phyloP scores from a whole-genome alignment of 2,888 invertebrate species.

The Muschampia plurimacula region DNA sequence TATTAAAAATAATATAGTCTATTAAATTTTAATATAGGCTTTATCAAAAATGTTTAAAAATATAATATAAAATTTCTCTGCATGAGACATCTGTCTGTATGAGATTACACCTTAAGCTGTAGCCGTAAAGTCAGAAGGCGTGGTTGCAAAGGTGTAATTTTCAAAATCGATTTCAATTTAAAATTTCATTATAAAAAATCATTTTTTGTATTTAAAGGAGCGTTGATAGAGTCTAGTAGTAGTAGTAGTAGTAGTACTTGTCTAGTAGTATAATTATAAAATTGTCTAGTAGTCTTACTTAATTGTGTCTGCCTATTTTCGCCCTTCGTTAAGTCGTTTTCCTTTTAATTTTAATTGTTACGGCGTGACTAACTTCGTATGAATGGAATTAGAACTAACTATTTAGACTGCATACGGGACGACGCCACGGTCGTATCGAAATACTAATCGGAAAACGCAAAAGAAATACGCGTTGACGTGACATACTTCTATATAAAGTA shows the following conservation, averaged over 20 bases:
- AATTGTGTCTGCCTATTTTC: not conserved
- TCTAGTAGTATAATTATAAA: too few relatives aligned
- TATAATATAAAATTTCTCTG: too few relatives aligned
- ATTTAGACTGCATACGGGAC: not conserved
- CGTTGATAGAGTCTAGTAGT: not conserved
- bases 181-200: too few relatives aligned
- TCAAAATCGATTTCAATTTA: too few relatives aligned
- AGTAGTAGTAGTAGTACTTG: too few relatives aligned
- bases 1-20: too few relatives aligned
- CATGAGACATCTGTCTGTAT: too few relatives aligned
- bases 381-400: not conserved
- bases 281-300: not conserved
- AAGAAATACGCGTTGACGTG: constrained; percentile 3
- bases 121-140: too few relatives aligned
- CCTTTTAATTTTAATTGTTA: not conserved
- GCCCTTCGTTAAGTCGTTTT: not conserved
- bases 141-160: too few relatives aligned
- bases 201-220: not conserved
- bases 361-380: not conserved
- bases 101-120: too few relatives aligned
- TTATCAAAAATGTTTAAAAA: too few relatives aligned
- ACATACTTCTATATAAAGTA: not conserved
- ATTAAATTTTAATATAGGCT: too few relatives aligned
- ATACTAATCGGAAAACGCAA: not conserved
- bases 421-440: not conserved